These are phyloP conservation scores for Lucilia sericata DNA, from an alignment of 1,140 invertebrate species.

Conservation along the genomic window DNA sequence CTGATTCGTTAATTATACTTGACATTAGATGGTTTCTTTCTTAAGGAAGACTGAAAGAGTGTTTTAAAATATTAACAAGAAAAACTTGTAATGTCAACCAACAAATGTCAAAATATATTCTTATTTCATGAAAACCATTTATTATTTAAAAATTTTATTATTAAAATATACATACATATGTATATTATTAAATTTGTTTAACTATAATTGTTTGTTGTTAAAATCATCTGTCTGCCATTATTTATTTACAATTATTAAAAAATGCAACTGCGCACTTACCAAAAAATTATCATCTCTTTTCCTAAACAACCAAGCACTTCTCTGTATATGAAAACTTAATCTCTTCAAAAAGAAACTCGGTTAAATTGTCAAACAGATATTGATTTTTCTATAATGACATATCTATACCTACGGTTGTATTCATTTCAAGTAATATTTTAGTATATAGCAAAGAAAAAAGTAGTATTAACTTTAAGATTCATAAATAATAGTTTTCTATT, in stretches of 20 bases:
- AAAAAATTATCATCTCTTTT: not conserved
- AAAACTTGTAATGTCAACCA: too few relatives aligned
- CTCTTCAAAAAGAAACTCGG: not conserved
- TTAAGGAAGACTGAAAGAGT: too few relatives aligned
- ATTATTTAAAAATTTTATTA: too few relatives aligned
- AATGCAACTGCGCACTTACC: not conserved
- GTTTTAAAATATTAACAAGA: too few relatives aligned
- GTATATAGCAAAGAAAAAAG: not conserved
- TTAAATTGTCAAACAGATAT: conserved; percentile 12
- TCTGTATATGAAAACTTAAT: not conserved
- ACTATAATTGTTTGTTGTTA: too few relatives aligned
- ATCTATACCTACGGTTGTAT: not conserved
- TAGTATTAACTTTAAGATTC: not conserved
- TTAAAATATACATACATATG: too few relatives aligned
- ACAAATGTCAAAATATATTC: too few relatives aligned
- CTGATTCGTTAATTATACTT: too few relatives aligned
- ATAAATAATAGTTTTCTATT: not conserved
- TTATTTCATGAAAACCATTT: too few relatives aligned
- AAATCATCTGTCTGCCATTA: too few relatives aligned
- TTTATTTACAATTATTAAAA: not conserved
- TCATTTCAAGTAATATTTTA: not conserved
- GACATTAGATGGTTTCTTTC: too few relatives aligned
- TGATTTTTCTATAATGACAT: conserved; percentile 9
- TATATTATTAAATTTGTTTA: too few relatives aligned
- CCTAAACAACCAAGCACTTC: not conserved